phyloP scores from a whole-genome alignment of 2,888 invertebrate species.

The Dorcus hopei region DNA sequence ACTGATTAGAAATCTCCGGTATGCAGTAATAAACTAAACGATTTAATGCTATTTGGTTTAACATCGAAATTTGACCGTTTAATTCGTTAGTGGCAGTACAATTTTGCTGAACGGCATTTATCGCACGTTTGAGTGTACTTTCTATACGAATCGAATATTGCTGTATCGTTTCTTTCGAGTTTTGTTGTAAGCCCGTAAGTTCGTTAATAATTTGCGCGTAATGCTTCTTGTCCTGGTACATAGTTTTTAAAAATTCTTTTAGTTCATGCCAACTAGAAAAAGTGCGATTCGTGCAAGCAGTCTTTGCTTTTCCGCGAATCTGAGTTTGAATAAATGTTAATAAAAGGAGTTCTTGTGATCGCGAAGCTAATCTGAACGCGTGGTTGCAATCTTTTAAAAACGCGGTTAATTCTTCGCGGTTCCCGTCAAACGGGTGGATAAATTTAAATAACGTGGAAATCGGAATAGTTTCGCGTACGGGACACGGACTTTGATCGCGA shows the following conservation, averaged over 20 bases:
- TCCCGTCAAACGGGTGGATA: background rate
- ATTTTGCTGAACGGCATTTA: constrained; percentile 13
- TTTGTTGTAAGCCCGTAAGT: constrained; percentile 5
- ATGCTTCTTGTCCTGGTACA: constrained; percentile 6
- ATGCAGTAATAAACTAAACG: constrained; percentile 1
- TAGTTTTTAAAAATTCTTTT: constrained; percentile 9
- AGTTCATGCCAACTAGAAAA: constrained; percentile 1
- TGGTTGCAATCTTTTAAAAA: constrained; percentile 10
- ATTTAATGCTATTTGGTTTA: background rate
- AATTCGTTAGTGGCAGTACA: background rate
- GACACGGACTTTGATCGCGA: background rate
- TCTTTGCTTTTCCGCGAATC: constrained; percentile 11
- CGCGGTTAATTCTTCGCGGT: constrained; percentile 7
- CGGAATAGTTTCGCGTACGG: background rate
- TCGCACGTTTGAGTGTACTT: constrained; percentile 5
- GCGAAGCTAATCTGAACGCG: constrained; percentile 6
- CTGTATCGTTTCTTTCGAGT: constrained; percentile 5
- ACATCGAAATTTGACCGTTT: constrained; percentile 2
- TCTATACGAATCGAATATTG: constrained; percentile 8
- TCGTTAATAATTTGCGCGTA: constrained; percentile 9
- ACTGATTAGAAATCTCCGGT: background rate
- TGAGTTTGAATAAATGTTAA: constrained; percentile 12
- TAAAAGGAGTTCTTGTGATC: constrained; percentile 4
- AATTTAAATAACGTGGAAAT: constrained; percentile 5
- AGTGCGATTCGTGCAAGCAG: constrained; percentile 7